These are phyloP conservation scores for Pterophyllum scalare DNA, from an alignment of 2,113 vertebrate genomes.

Conservation along the genomic window DNA sequence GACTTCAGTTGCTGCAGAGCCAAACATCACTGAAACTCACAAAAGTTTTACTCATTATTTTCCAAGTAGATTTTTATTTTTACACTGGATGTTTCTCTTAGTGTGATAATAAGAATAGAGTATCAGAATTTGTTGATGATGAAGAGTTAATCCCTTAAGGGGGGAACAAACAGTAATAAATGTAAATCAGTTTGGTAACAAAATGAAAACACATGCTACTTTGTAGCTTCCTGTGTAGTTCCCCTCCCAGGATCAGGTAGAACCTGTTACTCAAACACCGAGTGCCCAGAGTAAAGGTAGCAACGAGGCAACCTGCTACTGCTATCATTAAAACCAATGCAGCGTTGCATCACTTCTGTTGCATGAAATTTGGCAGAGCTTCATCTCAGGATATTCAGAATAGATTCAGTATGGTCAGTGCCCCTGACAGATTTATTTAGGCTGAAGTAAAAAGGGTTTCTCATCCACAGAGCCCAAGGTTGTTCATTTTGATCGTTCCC, in stretches of 20 bases:
- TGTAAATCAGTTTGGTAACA: not conserved
- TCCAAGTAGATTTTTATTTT: conserved; percentile 2
- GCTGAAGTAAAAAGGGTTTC: not conserved
- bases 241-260: not conserved
- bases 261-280: not conserved
- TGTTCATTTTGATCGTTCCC: not conserved
- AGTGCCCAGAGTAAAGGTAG: not conserved
- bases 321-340: not conserved
- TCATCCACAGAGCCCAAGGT: not conserved
- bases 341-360: not conserved
- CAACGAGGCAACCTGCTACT: not conserved
- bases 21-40: not conserved
- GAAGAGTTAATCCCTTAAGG: not conserved
- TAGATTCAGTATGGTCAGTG: not conserved
- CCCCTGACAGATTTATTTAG: not conserved
- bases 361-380: not conserved
- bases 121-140: not conserved
- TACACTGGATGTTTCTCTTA: not conserved
- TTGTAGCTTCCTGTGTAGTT: not conserved
- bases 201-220: not conserved
- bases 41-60: not conserved
- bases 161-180: not conserved
- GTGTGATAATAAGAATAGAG: not conserved
- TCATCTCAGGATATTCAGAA: not conserved
- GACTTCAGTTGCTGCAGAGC: not conserved